Percentiles rank a stretch among this genome's conserved stretches.
Evolutionary conservation across 2,797 vertebrate genomes (phyloP).

Genomic region (Neoniphon sammara): DNA sequence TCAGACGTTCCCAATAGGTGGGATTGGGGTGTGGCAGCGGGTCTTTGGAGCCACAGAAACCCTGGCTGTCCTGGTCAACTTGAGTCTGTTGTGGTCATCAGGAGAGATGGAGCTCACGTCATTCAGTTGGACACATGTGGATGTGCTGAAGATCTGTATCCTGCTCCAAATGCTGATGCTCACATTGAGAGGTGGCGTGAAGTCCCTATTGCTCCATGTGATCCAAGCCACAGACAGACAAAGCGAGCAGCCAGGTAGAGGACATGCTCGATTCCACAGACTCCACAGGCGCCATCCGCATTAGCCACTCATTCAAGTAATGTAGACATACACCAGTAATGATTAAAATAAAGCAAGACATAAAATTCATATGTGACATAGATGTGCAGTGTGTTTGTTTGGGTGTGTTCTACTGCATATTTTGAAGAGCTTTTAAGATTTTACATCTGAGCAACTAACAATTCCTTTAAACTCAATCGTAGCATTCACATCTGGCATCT

Average conservation of each 20-base stretch:
- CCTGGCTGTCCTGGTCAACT: slow-evolving; percentile 8
- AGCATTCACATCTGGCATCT: slow-evolving; percentile 7
- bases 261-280: slow-evolving; percentile 7
- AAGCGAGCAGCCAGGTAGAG: neutral
- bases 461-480: neutral
- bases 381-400: slow-evolving; percentile 5
- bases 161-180: slow-evolving; percentile 9
- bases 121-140: neutral
- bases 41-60: slow-evolving; percentile 11
- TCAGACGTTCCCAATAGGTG: neutral
- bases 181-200: slow-evolving; percentile 1
- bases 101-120: neutral
- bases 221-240: slow-evolving; percentile 1
- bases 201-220: slow-evolving; percentile 4
- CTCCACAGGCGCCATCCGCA: neutral
- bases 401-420: neutral
- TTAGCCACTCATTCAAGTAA: neutral
- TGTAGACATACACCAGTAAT: neutral
- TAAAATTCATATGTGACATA: neutral
- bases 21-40: slow-evolving; percentile 1
- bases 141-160: slow-evolving; percentile 5
- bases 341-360: slow-evolving; percentile 7
- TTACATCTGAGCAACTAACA: neutral
- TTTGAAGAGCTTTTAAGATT: neutral
- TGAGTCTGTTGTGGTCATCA: slow-evolving; percentile 9